A percentile compares a stretch with the other conserved stretches of the same genome.
Evolutionary conservation across 2,797 vertebrate genomes (phyloP).

Genomic region (Epinephelus awoara): DNA sequence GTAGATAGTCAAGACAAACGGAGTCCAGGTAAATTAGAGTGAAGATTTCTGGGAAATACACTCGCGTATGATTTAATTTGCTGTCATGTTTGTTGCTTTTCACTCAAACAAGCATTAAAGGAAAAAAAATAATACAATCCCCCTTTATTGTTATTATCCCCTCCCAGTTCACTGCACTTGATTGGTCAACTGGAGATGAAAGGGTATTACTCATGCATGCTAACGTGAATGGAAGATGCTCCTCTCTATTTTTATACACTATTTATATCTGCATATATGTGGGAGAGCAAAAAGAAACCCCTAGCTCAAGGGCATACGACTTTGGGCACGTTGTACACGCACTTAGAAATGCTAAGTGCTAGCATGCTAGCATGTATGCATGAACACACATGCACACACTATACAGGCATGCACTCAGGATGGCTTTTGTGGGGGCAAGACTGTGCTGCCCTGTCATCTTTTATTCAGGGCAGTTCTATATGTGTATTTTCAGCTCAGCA

Average conservation of each 20-base stretch:
- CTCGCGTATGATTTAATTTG: constrained; percentile 5
- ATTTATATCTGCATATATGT: constrained; percentile 18
- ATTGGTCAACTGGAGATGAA: constrained; percentile 66
- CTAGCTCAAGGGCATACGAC: constrained; percentile 46
- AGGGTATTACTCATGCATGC: constrained; percentile 64
- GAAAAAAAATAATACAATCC: not conserved
- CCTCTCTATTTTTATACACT: constrained; percentile 64
- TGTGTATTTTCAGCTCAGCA: constrained; percentile 72
- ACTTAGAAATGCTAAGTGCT: constrained; percentile 43
- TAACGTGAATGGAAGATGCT: constrained; percentile 56
- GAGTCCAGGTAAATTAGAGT: not conserved
- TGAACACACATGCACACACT: constrained; percentile 1
- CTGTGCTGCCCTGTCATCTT: constrained; percentile 64
- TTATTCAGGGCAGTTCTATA: constrained; percentile 69
- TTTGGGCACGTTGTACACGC: constrained; percentile 15
- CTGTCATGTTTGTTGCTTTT: constrained; percentile 24
- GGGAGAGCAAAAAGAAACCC: constrained; percentile 24
- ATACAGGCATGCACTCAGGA: constrained; percentile 39
- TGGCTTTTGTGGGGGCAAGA: constrained; percentile 50
- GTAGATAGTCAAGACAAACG: not conserved
- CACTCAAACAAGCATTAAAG: constrained; percentile 26
- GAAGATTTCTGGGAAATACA: not conserved
- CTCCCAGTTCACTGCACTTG: constrained; percentile 40
- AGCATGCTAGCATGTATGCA: constrained; percentile 19
- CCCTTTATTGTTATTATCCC: constrained; percentile 45